These are phyloP conservation scores for Noctua comes DNA, from an alignment of 2,888 invertebrate genomes.

Conservation along the genomic window DNA sequence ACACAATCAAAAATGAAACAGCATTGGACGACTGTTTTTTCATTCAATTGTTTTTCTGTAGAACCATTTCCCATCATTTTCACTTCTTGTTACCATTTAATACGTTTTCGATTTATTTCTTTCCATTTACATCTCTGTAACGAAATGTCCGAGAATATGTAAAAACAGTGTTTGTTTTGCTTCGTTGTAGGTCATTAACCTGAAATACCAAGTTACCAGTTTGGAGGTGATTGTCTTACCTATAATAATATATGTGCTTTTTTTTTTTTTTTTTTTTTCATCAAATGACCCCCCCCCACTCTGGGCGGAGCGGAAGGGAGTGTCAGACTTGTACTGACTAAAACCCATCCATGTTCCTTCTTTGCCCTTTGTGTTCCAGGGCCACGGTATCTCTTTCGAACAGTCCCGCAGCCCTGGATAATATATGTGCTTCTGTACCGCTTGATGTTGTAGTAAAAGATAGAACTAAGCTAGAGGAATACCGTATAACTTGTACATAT, in stretches of 20 bases:
- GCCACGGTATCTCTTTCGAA: too few species aligned
- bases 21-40: constrained; percentile 5
- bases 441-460: constrained; percentile 48
- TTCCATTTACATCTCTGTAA: constrained; percentile 43
- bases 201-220: constrained; percentile 72
- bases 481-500: background rate
- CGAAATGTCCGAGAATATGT: constrained; percentile 40
- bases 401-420: too few species aligned
- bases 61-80: background rate
- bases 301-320: too few species aligned
- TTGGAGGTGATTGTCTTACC: constrained; percentile 74
- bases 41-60: background rate
- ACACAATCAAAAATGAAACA: background rate
- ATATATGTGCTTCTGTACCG: constrained; percentile 53
- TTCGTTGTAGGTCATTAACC: constrained; percentile 82
- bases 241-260: constrained; percentile 57
- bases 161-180: constrained; percentile 70
- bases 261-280: too few species aligned
- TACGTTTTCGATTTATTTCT: background rate
- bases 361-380: too few species aligned
- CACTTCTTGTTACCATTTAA: background rate
- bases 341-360: too few species aligned
- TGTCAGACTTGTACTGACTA: too few species aligned
- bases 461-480: constrained; percentile 14
- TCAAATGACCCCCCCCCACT: too few species aligned